Percentiles rank a stretch among this genome's conserved stretches.
Conservation (phyloP, 1,140 invertebrate genomes). For the Drosophila chauvacae region DNA sequence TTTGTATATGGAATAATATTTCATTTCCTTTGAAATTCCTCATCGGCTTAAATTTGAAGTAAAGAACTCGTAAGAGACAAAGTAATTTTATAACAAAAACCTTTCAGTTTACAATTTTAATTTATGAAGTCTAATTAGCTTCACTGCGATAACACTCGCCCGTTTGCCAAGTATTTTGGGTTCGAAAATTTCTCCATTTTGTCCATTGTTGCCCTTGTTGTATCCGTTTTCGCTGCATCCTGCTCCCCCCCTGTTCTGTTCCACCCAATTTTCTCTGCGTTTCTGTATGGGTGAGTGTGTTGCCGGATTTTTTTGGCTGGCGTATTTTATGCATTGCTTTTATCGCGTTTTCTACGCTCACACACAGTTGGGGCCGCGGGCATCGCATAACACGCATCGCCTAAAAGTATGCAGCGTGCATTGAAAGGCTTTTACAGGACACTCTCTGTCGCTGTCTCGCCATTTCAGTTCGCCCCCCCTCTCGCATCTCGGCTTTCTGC, state of each 20-base stretch:
- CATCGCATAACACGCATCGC: slow-evolving; percentile 59
- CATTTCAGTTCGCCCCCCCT: not conserved
- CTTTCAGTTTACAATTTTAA: not conserved
- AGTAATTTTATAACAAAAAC: not conserved
- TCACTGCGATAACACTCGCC: no score
- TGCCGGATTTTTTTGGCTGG: slow-evolving; percentile 5
- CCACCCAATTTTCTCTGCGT: slow-evolving; percentile 34
- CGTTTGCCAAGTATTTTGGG: slow-evolving; percentile 9
- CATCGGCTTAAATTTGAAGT: not conserved
- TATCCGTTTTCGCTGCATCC: not conserved
- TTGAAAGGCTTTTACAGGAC: slow-evolving; percentile 79
- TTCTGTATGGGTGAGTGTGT: slow-evolving; percentile 12
- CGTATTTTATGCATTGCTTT: slow-evolving; percentile 80
- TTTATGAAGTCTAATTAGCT: not conserved
- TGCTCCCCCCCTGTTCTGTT: not conserved
- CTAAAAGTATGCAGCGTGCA: slow-evolving; percentile 79
- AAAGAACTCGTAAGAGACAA: no score
- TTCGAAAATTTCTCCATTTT: slow-evolving; percentile 10
- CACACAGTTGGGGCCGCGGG: slow-evolving; percentile 28
- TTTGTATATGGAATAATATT: not conserved
- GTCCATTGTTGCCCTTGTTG: slow-evolving; percentile 22
- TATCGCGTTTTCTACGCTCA: slow-evolving; percentile 77
- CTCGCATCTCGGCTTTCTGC: slow-evolving; percentile 33
- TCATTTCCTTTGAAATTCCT: not conserved
- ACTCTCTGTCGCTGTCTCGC: slow-evolving; percentile 27